These are phyloP conservation scores for Pygocentrus nattereri DNA, from an alignment of 2,797 vertebrate species.

Conservation along the genomic window DNA sequence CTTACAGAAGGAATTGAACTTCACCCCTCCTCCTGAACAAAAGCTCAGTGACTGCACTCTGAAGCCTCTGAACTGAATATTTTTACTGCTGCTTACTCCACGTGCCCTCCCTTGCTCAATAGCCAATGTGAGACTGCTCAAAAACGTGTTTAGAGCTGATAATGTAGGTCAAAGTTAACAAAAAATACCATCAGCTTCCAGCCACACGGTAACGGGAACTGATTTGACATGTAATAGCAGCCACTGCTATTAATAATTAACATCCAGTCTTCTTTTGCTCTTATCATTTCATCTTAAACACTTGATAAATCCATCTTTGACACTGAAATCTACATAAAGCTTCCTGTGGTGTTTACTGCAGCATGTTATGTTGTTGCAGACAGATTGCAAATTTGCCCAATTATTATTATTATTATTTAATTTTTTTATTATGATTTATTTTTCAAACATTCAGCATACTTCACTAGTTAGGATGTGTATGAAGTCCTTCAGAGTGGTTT, in stretches of 20 bases:
- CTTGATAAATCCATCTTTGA: background rate
- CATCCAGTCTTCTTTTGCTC: background rate
- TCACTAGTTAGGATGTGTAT: too few relatives aligned
- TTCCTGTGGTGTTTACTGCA: background rate
- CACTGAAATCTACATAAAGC: background rate
- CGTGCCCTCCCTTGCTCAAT: slow-evolving; percentile 30
- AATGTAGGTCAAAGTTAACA: slow-evolving; percentile 62
- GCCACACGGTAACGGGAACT: background rate
- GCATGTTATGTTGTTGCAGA: too few relatives aligned
- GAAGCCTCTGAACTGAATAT: background rate
- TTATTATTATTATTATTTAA: too few relatives aligned
- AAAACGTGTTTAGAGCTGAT: slow-evolving; percentile 31
- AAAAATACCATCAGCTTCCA: slow-evolving; percentile 1
- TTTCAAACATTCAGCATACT: too few relatives aligned
- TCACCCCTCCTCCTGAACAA: background rate
- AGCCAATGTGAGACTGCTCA: slow-evolving; percentile 27
- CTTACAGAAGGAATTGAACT: slow-evolving; percentile 20
- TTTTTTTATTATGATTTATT: too few relatives aligned
- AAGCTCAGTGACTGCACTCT: slow-evolving; percentile 22
- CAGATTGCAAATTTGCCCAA: too few relatives aligned
- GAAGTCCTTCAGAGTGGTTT: too few relatives aligned
- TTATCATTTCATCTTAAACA: slow-evolving; percentile 13
- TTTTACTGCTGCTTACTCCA: slow-evolving; percentile 12
- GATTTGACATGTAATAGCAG: background rate
- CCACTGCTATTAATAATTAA: slow-evolving; percentile 32